Evolutionary conservation across 2,113 vertebrate species (phyloP).

Genomic region (Hemibagrus wyckioides): DNA sequence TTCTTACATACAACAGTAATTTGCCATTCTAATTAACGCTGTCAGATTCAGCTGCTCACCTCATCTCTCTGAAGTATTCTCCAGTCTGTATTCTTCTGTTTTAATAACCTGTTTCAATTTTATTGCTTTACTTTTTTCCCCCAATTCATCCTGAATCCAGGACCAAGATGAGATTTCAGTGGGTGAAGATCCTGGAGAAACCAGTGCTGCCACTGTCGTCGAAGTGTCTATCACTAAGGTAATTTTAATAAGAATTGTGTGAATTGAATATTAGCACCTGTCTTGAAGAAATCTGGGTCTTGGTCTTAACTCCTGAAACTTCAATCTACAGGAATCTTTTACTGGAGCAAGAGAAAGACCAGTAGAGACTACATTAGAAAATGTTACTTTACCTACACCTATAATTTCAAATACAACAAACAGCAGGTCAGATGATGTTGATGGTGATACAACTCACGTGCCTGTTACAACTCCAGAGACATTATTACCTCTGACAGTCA

Average conservation of each 20-base stretch:
- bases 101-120: background rate
- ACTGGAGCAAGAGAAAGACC: background rate
- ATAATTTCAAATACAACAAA: background rate
- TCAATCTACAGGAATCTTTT: slow-evolving; percentile 34
- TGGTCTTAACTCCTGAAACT: background rate
- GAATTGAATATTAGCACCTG: background rate
- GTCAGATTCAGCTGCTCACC: slow-evolving; percentile 62
- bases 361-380: slow-evolving; percentile 1
- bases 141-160: slow-evolving; percentile 11
- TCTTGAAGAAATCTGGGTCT: background rate
- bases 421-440: background rate
- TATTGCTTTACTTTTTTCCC: background rate
- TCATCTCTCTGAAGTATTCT: background rate
- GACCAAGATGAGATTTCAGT: slow-evolving; percentile 39
- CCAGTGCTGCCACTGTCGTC: background rate
- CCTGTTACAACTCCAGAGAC: background rate
- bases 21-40: slow-evolving; percentile 41
- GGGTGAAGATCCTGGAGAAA: slow-evolving; percentile 5
- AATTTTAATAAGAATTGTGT: background rate
- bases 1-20: background rate
- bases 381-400: background rate
- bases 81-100: background rate
- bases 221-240: slow-evolving; percentile 35
- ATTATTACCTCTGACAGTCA: background rate
- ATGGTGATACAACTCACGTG: background rate